Conservation (phyloP, 2,888 invertebrate species). For the Hyles lineata region DNA sequence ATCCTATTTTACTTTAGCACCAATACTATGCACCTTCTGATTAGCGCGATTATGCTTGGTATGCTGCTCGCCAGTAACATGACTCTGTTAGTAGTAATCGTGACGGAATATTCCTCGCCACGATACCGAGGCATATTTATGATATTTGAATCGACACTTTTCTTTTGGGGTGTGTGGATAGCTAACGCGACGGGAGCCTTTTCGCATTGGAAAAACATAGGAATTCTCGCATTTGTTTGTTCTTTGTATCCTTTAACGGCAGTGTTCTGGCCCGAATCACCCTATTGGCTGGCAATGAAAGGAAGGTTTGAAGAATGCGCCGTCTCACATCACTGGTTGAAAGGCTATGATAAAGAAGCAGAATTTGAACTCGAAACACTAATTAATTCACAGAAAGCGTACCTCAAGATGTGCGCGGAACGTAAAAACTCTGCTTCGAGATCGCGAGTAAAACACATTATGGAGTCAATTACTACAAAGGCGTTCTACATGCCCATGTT, state of each 20-base stretch:
- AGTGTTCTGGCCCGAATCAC: conserved; percentile 59
- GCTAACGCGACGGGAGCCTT: conserved; percentile 62
- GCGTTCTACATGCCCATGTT: conserved; percentile 60
- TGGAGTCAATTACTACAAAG: conserved; percentile 45
- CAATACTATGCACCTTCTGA: conserved; percentile 49
- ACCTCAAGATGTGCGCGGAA: conserved; percentile 39
- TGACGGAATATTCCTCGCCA: conserved; percentile 59
- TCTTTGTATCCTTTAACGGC: conserved; percentile 49
- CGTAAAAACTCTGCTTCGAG: conserved; percentile 36
- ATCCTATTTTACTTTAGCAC: conserved; percentile 56
- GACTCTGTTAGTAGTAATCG: conserved; percentile 56
- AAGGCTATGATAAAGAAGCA: conserved; percentile 51
- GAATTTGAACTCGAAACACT: conserved; percentile 54
- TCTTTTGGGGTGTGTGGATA: conserved; percentile 63
- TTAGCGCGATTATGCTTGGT: conserved; percentile 57
- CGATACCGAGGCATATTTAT: conserved; percentile 60
- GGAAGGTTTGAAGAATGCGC: conserved; percentile 58
- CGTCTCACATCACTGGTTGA: conserved; percentile 54
- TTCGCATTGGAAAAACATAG: conserved; percentile 59
- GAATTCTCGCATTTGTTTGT: conserved; percentile 49
- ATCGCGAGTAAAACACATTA: conserved; percentile 41
- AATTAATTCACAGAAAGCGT: conserved; percentile 52
- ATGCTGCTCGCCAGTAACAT: conserved; percentile 53
- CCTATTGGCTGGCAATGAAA: conserved; percentile 62
- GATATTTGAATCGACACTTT: conserved; percentile 59